A percentile compares a stretch with the other conserved stretches of the same genome.
These are phyloP conservation scores for Epistrophe grossulariae DNA, from an alignment of 2,888 invertebrate species.

Conservation along the genomic window DNA sequence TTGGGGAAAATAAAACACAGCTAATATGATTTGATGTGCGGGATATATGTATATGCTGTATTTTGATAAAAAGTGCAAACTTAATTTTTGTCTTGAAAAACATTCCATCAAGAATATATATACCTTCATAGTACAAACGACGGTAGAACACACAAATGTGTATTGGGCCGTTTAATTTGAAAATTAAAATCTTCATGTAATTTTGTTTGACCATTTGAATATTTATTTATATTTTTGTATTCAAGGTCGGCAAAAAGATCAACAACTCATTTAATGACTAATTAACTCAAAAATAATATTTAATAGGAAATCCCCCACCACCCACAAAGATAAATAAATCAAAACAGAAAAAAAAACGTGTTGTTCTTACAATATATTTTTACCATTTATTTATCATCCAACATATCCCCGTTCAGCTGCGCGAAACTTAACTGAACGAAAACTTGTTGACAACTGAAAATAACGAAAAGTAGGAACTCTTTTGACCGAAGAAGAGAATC, in stretches of 20 bases:
- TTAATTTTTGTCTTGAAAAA: too few species aligned
- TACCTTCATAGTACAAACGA: too few species aligned
- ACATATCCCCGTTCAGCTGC: conserved; percentile 43
- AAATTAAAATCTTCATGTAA: too few species aligned
- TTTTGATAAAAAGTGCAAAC: too few species aligned
- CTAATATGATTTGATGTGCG: too few species aligned
- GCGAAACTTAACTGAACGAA: conserved; percentile 13
- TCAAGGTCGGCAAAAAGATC: background rate
- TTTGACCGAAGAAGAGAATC: conserved; percentile 5
- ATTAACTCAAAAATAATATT: background rate
- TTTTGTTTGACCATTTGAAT: too few species aligned
- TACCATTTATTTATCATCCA: background rate
- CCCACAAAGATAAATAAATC: conserved; percentile 14
- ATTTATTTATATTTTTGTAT: background rate
- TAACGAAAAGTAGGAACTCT: conserved; percentile 6
- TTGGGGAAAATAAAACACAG: too few species aligned
- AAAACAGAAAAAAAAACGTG: conserved; percentile 4
- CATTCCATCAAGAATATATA: too few species aligned
- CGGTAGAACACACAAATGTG: too few species aligned
- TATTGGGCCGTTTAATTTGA: too few species aligned
- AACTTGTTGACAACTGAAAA: conserved; percentile 47
- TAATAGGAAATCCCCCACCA: conserved; percentile 12
- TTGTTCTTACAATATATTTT: conserved; percentile 7
- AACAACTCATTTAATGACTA: conserved; percentile 6
- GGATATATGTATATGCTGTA: too few species aligned